Conservation (phyloP, 2,888 invertebrate species). For the Microctonus brassicae region DNA sequence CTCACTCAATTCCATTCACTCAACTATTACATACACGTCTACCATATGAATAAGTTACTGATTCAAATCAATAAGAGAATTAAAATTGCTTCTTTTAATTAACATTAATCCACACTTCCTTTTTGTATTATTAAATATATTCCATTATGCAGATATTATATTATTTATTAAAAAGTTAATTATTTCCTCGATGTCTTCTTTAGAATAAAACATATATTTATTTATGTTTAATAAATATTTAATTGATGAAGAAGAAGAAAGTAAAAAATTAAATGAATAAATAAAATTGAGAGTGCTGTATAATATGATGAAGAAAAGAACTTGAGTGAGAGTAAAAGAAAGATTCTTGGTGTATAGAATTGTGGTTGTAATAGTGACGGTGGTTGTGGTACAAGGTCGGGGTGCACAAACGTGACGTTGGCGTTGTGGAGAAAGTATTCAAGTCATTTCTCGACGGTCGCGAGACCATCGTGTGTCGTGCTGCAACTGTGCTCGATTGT, state of each 20-base stretch:
- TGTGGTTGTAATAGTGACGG: constrained; percentile 37
- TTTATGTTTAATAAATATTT: background rate
- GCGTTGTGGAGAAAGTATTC: constrained; percentile 57
- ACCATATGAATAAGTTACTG: background rate
- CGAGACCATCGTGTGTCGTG: background rate
- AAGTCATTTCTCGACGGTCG: constrained; percentile 47
- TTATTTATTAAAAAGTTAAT: background rate
- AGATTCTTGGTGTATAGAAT: constrained; percentile 31
- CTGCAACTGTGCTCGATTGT: background rate
- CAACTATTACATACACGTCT: background rate
- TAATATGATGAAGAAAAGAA: constrained; percentile 44
- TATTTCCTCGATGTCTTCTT: background rate
- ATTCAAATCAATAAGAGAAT: background rate
- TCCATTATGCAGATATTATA: background rate
- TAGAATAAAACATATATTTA: too few species aligned
- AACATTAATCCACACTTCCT: background rate
- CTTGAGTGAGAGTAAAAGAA: background rate
- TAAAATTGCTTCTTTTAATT: background rate
- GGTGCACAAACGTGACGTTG: constrained; percentile 37
- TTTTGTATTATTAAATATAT: background rate
- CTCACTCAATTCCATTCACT: background rate
- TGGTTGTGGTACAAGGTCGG: constrained; percentile 55
- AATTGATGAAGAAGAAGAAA: background rate
- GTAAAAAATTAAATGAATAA: constrained; percentile 43
- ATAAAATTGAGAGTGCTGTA: constrained; percentile 61